These are phyloP conservation scores for Ditula angustiorana DNA, from an alignment of 2,888 invertebrate genomes.

Conservation along the genomic window DNA sequence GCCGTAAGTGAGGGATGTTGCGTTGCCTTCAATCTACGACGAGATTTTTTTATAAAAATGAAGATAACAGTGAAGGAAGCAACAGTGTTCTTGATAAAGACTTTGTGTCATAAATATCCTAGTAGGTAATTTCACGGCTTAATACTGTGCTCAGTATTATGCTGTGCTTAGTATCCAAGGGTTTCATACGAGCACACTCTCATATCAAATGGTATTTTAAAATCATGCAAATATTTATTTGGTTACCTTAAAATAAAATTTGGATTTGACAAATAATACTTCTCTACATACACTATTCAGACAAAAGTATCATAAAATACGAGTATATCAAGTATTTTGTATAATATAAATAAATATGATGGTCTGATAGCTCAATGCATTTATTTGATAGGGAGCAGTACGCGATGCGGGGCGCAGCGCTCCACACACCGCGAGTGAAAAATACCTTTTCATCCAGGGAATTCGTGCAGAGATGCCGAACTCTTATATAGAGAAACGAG, in stretches of 20 bases:
- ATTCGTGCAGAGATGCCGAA: constrained; percentile 78
- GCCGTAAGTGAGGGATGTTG: constrained; percentile 65
- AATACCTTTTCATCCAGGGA: constrained; percentile 82
- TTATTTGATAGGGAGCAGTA: constrained; percentile 59
- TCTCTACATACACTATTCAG: background rate
- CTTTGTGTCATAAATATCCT: constrained; percentile 29
- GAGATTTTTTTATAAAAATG: constrained; percentile 56
- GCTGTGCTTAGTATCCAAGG: background rate
- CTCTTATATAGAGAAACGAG: constrained; percentile 77
- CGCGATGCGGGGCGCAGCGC: constrained; percentile 56
- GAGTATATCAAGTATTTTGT: constrained; percentile 11
- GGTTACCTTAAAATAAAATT: too few relatives aligned
- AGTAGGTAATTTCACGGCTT: constrained; percentile 22
- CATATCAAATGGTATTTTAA: background rate
- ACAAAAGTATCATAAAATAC: background rate
- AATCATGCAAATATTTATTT: too few relatives aligned
- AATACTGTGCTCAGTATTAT: too few relatives aligned
- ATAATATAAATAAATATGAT: constrained; percentile 46
- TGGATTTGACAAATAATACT: too few relatives aligned
- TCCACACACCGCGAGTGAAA: constrained; percentile 69
- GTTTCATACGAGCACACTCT: constrained; percentile 14
- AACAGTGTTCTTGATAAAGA: constrained; percentile 5
- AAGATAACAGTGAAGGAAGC: constrained; percentile 37
- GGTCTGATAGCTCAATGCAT: constrained; percentile 56
- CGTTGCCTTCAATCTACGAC: constrained; percentile 53